These are phyloP conservation scores for Amblyjoppa proteus DNA, from an alignment of 2,888 invertebrate genomes.

Conservation along the genomic window DNA sequence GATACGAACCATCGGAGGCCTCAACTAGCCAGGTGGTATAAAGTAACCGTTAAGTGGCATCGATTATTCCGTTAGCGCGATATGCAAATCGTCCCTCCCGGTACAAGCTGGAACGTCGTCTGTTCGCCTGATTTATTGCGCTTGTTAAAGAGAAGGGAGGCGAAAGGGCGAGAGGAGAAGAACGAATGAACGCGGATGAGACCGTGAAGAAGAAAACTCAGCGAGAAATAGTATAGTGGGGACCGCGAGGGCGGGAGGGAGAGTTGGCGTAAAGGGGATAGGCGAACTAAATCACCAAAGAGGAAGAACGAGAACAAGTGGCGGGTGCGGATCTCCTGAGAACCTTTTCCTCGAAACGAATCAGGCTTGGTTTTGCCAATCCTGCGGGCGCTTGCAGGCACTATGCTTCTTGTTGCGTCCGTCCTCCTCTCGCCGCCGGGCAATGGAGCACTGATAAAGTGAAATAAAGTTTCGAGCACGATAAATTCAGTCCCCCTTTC, in stretches of 20 bases:
- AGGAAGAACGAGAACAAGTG: conserved; percentile 51
- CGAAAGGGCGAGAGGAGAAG: conserved; percentile 20
- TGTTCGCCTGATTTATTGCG: conserved; percentile 65
- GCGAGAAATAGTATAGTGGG: conserved; percentile 16
- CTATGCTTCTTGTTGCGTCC: not conserved
- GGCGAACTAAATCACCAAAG: conserved; percentile 33
- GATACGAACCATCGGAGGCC: not conserved
- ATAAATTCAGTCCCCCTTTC: conserved; percentile 41
- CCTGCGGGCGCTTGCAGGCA: conserved; percentile 5
- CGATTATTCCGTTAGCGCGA: conserved; percentile 82
- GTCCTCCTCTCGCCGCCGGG: conserved; percentile 3
- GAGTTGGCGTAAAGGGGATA: not conserved
- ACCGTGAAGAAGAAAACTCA: conserved; percentile 21
- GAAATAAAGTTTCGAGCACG: conserved; percentile 61
- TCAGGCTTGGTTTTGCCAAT: conserved; percentile 48
- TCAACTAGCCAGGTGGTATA: conserved; percentile 34
- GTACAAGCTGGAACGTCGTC: conserved; percentile 67
- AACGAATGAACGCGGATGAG: conserved; percentile 13
- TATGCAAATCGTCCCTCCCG: conserved; percentile 78
- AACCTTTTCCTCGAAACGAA: conserved; percentile 59
- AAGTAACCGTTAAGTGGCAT: conserved; percentile 78
- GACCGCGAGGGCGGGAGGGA: not conserved
- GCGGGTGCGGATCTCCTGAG: conserved; percentile 52
- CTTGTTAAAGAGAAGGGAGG: conserved; percentile 53
- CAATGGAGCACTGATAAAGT: conserved; percentile 60